Percentiles rank a stretch among this genome's conserved stretches.
Evolutionary conservation across 2,797 vertebrate species (phyloP).

Genomic region (Tenualosa ilisha): DNA sequence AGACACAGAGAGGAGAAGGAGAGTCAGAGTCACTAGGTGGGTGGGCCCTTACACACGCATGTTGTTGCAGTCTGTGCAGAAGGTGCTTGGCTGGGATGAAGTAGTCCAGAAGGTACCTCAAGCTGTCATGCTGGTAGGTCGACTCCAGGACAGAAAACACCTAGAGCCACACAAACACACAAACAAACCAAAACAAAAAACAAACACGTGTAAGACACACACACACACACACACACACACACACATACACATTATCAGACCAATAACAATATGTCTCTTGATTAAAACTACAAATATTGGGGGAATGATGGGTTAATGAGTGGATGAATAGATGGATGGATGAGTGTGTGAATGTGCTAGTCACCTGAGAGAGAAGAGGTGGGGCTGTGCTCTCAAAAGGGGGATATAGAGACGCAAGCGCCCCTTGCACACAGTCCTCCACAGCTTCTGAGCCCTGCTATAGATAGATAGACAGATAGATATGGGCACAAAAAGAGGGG

Average conservation of each 20-base stretch:
- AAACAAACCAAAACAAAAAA: slow-evolving; percentile 28
- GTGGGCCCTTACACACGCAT: slow-evolving; percentile 75
- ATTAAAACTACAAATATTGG: too few relatives aligned
- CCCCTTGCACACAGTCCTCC: slow-evolving; percentile 92
- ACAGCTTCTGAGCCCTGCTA: slow-evolving; percentile 88
- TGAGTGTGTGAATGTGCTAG: not conserved
- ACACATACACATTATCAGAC: not conserved
- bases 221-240: not conserved
- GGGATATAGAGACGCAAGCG: slow-evolving; percentile 88
- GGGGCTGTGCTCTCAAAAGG: slow-evolving; percentile 91
- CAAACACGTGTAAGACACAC: slow-evolving; percentile 3
- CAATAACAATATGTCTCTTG: not conserved
- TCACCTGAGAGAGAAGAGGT: slow-evolving; percentile 86
- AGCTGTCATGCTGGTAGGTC: slow-evolving; percentile 82
- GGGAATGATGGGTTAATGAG: not conserved
- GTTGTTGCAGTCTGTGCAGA: slow-evolving; percentile 80
- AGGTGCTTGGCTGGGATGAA: slow-evolving; percentile 82
- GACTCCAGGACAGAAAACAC: slow-evolving; percentile 82
- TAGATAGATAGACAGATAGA: slow-evolving; percentile 24
- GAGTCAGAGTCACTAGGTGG: not conserved
- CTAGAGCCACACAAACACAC: slow-evolving; percentile 55
- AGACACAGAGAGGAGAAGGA: not conserved
- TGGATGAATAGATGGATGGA: not conserved
- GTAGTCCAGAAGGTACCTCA: slow-evolving; percentile 81
- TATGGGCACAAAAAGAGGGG: not conserved